Conservation (phyloP, 2,888 invertebrate genomes). For the Pelosia muscerda region DNA sequence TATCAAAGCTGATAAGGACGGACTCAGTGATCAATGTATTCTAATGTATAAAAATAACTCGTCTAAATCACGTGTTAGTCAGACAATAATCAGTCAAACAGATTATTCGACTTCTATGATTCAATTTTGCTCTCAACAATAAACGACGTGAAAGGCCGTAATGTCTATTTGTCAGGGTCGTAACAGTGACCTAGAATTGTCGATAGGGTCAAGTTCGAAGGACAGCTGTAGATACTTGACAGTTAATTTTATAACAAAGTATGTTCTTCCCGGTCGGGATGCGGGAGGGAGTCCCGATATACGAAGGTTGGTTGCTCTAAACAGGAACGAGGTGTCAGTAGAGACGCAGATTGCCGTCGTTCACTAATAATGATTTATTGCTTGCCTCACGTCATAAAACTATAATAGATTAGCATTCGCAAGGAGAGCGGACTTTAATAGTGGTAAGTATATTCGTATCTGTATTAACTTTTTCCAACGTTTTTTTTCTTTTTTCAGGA, state of each 20-base stretch:
- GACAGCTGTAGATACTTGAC: constrained; percentile 57
- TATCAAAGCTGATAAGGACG: too few relatives aligned
- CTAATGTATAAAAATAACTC: background rate
- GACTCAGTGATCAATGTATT: too few relatives aligned
- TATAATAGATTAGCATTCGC: constrained; percentile 53
- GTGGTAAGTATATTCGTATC: background rate
- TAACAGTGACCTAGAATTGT: constrained; percentile 62
- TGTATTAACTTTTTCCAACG: constrained; percentile 4
- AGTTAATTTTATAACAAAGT: constrained; percentile 73
- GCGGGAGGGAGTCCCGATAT: constrained; percentile 66
- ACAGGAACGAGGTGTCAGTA: constrained; percentile 74
- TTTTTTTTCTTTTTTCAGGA: constrained; percentile 70
- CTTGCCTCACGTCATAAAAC: constrained; percentile 59
- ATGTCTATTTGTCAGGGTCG: constrained; percentile 28
- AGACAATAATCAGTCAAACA: background rate
- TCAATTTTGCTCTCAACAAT: constrained; percentile 16
- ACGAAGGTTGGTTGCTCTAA: constrained; percentile 75
- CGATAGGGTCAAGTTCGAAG: constrained; percentile 55
- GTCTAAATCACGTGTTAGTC: too few relatives aligned
- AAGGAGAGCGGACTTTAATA: constrained; percentile 30
- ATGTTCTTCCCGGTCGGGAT: constrained; percentile 70
- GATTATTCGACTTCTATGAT: constrained; percentile 3
- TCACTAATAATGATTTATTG: constrained; percentile 83
- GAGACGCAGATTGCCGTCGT: constrained; percentile 70
- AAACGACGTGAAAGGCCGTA: constrained; percentile 22